Conservation (phyloP, 2,113 vertebrate species). For the Canis aureus region DNA sequence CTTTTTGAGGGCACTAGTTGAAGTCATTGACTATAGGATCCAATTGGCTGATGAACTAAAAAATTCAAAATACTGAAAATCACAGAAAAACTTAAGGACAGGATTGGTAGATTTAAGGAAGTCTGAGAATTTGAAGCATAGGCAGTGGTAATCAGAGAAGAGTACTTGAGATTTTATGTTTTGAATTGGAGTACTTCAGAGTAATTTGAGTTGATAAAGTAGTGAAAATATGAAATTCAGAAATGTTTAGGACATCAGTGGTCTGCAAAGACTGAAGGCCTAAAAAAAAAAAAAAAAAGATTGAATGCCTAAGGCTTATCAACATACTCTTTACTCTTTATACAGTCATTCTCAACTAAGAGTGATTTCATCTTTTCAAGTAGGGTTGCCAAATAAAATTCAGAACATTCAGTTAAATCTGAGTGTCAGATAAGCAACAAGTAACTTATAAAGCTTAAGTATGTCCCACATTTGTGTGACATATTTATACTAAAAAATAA, state of each 20-base stretch:
- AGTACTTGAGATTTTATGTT: background rate
- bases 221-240: background rate
- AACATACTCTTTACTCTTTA: background rate
- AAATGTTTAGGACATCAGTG: background rate
- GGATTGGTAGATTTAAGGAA: background rate
- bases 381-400: background rate
- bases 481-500: background rate
- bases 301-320: background rate
- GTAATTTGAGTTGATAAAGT: background rate
- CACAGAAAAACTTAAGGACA: background rate
- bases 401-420: background rate
- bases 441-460: background rate
- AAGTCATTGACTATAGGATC: background rate
- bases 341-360: background rate
- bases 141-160: background rate
- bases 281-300: background rate
- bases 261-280: background rate
- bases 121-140: background rate
- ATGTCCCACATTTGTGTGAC: background rate
- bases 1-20: background rate
- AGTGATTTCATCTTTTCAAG: background rate
- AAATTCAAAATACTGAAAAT: background rate
- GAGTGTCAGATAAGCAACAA: background rate
- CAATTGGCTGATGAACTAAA: background rate
- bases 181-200: background rate